Evolutionary conservation across 2,113 vertebrate genomes (phyloP).

Genomic region (Aspidoscelis tigris): DNA sequence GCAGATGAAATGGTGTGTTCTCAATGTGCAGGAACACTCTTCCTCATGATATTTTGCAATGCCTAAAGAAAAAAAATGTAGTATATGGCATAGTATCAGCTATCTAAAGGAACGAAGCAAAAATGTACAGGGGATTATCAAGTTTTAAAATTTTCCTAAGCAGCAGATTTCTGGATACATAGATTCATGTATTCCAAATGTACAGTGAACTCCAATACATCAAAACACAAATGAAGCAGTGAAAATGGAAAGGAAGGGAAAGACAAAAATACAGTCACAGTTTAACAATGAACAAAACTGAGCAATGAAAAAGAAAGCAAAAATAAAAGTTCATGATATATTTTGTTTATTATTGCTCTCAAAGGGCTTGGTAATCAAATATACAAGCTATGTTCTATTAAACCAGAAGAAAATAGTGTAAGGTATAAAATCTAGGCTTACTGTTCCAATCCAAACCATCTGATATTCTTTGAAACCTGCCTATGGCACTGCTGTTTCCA

Average conservation of each 20-base stretch:
- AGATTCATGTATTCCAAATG: not conserved
- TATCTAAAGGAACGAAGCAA: not conserved
- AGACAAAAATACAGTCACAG: not conserved
- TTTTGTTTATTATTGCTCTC: constrained; percentile 80
- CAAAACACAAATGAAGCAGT: constrained; percentile 26
- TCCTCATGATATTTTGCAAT: not conserved
- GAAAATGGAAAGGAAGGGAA: constrained; percentile 31
- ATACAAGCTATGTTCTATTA: constrained; percentile 65
- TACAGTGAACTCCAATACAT: constrained; percentile 9
- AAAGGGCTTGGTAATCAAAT: constrained; percentile 67
- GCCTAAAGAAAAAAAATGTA: too few species aligned
- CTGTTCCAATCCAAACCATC: constrained; percentile 54
- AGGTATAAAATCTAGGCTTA: constrained; percentile 64
- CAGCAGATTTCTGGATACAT: not conserved
- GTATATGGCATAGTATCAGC: not conserved
- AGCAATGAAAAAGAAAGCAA: constrained; percentile 48
- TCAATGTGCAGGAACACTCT: not conserved
- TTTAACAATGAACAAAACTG: constrained; percentile 57
- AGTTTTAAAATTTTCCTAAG: not conserved
- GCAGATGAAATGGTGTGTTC: not conserved
- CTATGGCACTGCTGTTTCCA: constrained; percentile 50
- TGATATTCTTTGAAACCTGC: constrained; percentile 59
- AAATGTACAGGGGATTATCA: too few species aligned
- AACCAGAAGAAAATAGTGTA: constrained; percentile 67
- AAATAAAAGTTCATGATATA: constrained; percentile 54